A percentile compares a stretch with the other conserved stretches of the same genome.
These are phyloP conservation scores for Heteropelma amictum DNA, from an alignment of 2,888 invertebrate species.

Conservation along the genomic window DNA sequence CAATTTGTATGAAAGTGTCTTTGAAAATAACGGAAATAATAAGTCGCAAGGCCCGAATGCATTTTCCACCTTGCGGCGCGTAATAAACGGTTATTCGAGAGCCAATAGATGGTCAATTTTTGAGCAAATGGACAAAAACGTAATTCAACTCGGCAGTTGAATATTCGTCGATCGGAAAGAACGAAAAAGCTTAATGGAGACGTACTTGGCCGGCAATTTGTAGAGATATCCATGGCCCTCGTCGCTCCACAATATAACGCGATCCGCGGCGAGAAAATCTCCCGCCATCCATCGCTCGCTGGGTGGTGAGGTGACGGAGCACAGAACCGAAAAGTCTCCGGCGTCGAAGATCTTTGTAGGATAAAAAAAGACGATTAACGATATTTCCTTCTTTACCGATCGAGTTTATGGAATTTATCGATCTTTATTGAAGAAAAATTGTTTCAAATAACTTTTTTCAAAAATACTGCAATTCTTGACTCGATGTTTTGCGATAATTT, in stretches of 20 bases:
- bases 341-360: constrained; percentile 83
- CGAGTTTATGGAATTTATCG: no score
- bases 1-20: no score
- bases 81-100: no score
- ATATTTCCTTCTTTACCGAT: neutral
- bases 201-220: constrained; percentile 97
- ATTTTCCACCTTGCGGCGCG: no score
- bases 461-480: no score
- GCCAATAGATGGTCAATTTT: no score
- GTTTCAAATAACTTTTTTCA: no score
- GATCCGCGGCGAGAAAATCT: constrained; percentile 94
- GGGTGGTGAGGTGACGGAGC: constrained; percentile 92
- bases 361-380: neutral
- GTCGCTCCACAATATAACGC: constrained; percentile 96
- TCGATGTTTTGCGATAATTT: no score
- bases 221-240: constrained; percentile 98
- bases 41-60: neutral
- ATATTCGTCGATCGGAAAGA: no score
- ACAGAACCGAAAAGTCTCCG: constrained; percentile 97
- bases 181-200: constrained; percentile 44
- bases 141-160: no score
- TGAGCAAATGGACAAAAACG: no score
- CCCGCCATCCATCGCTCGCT: constrained; percentile 97
- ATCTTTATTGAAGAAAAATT: no score
- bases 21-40: neutral